Percentiles rank a stretch among this genome's conserved stretches.
phyloP scores from a whole-genome alignment of 2,113 vertebrate genomes.

The Tetraodon nigroviridis region DNA sequence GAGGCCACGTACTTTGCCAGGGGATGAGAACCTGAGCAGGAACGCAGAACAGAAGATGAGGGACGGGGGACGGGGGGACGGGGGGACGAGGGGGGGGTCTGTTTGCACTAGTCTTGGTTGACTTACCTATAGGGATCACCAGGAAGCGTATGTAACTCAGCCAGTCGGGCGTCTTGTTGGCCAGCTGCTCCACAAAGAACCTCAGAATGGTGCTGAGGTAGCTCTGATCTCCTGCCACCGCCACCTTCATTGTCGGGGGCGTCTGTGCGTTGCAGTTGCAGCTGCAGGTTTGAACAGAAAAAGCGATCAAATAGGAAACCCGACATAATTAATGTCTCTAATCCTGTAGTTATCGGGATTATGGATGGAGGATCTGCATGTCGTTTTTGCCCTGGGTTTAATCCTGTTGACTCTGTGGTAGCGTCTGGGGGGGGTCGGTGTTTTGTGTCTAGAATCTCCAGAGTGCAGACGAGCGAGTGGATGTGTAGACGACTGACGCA shows the following conservation, averaged over 20 bases:
- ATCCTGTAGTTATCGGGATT: too few species aligned
- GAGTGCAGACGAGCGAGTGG: too few species aligned
- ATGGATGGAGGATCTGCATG: too few species aligned
- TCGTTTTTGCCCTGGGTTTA: too few species aligned
- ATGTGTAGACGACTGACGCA: too few species aligned
- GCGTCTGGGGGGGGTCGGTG: too few species aligned
- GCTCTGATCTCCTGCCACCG: constrained; percentile 73
- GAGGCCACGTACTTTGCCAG: constrained; percentile 77
- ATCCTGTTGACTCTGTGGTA: too few species aligned
- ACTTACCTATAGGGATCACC: constrained; percentile 72
- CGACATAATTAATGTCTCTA: not conserved
- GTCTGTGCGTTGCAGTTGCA: constrained; percentile 79
- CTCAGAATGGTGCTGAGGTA: constrained; percentile 77
- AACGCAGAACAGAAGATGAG: not conserved
- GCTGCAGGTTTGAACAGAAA: constrained; percentile 40
- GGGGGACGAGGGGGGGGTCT: not conserved
- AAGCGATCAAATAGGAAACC: not conserved
- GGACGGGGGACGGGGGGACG: not conserved
- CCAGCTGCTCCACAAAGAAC: constrained; percentile 78
- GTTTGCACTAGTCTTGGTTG: not conserved
- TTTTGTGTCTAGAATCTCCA: too few species aligned
- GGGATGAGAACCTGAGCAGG: constrained; percentile 71
- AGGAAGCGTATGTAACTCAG: constrained; percentile 77
- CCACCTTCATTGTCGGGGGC: constrained; percentile 75
- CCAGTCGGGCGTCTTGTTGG: constrained; percentile 78